Percentiles rank a stretch among this genome's conserved stretches.
Conservation (phyloP, 2,797 vertebrate genomes). For the Gymnodraco acuticeps region DNA sequence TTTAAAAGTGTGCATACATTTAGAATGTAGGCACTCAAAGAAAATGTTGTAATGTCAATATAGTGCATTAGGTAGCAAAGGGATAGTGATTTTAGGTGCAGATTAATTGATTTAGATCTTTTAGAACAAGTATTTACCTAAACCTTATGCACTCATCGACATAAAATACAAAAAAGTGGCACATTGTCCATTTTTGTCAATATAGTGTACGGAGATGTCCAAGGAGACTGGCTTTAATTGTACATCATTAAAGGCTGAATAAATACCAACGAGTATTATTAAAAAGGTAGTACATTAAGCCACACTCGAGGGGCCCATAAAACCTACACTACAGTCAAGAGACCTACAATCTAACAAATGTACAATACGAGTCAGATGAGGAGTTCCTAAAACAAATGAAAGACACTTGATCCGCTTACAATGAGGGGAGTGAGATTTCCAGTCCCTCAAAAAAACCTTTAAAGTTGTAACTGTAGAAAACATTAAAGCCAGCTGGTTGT, state of each 20-base stretch:
- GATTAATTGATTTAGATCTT: not conserved
- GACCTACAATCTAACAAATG: not conserved
- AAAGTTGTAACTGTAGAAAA: not conserved
- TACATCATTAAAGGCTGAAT: not conserved
- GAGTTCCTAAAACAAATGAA: not conserved
- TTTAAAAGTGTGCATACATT: not conserved
- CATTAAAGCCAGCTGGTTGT: not conserved
- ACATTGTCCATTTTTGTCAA: too few relatives aligned
- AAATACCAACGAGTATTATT: not conserved
- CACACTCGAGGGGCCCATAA: not conserved
- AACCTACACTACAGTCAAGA: too few relatives aligned
- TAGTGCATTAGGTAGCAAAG: not conserved
- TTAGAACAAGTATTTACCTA: too few relatives aligned
- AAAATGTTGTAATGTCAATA: not conserved
- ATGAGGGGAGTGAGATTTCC: not conserved
- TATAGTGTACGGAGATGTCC: not conserved
- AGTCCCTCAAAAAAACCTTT: not conserved
- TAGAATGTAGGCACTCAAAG: not conserved
- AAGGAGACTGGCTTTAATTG: too few relatives aligned
- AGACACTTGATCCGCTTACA: not conserved
- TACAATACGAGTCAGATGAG: not conserved
- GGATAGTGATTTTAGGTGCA: not conserved
- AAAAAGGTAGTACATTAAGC: not conserved
- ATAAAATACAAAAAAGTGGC: not conserved
- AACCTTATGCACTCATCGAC: not conserved